Base-by-base conservation (phyloP, 1,140 invertebrate species). In the Heterodera carotae region DNA sequence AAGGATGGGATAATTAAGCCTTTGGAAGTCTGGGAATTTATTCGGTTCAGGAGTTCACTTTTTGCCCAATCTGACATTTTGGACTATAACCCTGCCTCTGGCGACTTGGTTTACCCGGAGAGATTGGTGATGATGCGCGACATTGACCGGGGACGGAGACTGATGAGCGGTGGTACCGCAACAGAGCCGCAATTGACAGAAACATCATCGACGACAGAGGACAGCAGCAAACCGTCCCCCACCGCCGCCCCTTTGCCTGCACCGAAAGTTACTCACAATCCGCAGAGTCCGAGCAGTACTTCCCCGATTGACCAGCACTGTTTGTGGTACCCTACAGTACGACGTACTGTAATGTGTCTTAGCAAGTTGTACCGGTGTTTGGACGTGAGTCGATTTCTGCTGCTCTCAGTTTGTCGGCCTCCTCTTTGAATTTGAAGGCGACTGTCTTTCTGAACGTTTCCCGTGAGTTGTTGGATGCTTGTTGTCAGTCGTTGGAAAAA, bases 241-340 rank as follows among this genome's bases (percentile, higher is more conserved):
- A 27, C 39, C 34, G 64, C 25, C 25, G 53, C 34, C 22, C 72
- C 72, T 29, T 62, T 74, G 56, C 53, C 29, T 3, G 27, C 29
- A 60, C 5, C 12, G 48, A 56, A 56, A 22, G 4, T 22, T 22
- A 22, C 22, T 22, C 70, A 73, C n/a, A n/a, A n/a, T n/a, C n/a
- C n/a, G 34, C 33, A 77, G 36, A 34, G 10, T 48, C 39, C 29
- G 34, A 86, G 83, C 34, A 71, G 78, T 71, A 76, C 56, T 85
- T 96, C 94, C 0, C 94, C 95, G 0, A 95, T 96, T 31, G 96
- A 99, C 90, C 89, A 98, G 10, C 97, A 99, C 89, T 97, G 96
- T 0, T 97, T 99, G 95, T 99, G 97, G 97, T 80, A 98, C 90
- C 97, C 97, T 0, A 96, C 94, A 0, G 94, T 99, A 0, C 90